Evolutionary conservation across 1,140 invertebrate species (phyloP).

Genomic region (Zophobas atratus): DNA sequence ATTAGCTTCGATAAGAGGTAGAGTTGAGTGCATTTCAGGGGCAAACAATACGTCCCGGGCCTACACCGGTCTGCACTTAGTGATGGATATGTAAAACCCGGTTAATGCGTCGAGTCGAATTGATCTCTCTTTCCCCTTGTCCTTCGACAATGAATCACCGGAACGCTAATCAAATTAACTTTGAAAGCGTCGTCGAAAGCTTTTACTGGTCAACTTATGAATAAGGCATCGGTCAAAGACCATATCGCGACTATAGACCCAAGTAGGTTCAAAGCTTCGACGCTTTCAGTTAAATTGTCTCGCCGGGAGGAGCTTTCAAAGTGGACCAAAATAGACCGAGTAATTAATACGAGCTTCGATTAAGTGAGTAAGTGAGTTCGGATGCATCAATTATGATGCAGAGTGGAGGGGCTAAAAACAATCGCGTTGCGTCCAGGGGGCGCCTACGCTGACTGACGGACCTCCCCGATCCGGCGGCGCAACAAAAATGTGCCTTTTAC

Average conservation of each 20-base stretch:
- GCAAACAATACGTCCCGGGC: conserved; percentile 56
- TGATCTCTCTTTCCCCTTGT: conserved; percentile 39
- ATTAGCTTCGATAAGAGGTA: conserved; percentile 45
- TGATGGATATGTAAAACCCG: conserved; percentile 53
- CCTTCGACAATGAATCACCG: conserved; percentile 56
- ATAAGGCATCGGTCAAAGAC: conserved; percentile 52
- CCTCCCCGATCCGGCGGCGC: neutral
- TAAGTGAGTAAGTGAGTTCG: neutral
- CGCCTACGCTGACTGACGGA: neutral
- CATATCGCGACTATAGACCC: conserved; percentile 25
- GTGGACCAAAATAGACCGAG: neutral
- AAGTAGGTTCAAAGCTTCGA: conserved; percentile 4
- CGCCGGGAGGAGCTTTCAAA: conserved; percentile 4
- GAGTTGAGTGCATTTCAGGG: conserved; percentile 56
- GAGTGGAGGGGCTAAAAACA: neutral
- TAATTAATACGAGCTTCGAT: neutral
- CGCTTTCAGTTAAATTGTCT: conserved; percentile 36
- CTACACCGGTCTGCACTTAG: conserved; percentile 59
- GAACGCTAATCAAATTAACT: conserved; percentile 56
- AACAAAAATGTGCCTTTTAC: conserved; percentile 43
- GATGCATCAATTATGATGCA: no score
- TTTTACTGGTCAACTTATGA: conserved; percentile 54
- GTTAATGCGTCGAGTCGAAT: conserved; percentile 49
- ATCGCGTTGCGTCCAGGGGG: neutral
- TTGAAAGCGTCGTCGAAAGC: conserved; percentile 53